Evolutionary conservation across 2,797 vertebrate genomes (phyloP).

Genomic region (Peromyscus aztecus): DNA sequence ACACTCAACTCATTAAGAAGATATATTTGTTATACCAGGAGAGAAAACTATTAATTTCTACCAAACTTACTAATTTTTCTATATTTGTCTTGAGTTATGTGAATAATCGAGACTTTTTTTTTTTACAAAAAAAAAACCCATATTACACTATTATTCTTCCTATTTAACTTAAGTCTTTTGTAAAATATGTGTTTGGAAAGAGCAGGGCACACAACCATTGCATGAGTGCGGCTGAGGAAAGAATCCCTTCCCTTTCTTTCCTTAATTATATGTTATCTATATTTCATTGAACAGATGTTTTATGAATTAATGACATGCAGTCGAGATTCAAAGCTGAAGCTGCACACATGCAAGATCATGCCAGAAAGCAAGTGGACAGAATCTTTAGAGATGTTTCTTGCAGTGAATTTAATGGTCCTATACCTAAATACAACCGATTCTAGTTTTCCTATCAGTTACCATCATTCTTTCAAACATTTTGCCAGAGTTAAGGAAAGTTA

Average conservation of each 20-base stretch:
- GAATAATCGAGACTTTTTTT: not conserved
- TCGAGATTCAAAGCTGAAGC: not conserved
- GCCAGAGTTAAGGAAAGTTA: not conserved
- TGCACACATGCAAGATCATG: not conserved
- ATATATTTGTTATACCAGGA: not conserved
- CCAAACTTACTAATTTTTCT: not conserved
- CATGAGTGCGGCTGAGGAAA: not conserved
- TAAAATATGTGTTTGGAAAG: not conserved
- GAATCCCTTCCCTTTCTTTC: not conserved
- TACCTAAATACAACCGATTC: not conserved
- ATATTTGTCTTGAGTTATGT: not conserved
- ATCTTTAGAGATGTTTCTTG: not conserved
- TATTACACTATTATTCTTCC: not conserved
- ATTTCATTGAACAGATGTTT: not conserved
- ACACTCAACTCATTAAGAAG: not conserved
- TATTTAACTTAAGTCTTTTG: not conserved
- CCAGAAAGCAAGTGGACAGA: not conserved
- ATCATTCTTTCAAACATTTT: not conserved
- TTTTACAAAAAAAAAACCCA: not conserved
- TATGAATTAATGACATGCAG: not conserved
- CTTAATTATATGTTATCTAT: not conserved
- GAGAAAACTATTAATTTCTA: not conserved
- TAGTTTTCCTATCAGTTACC: not conserved
- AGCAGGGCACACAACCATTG: not conserved
- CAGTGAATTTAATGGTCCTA: not conserved